phyloP scores from a whole-genome alignment of 1,140 invertebrate genomes.

The Halictus rubicundus region DNA sequence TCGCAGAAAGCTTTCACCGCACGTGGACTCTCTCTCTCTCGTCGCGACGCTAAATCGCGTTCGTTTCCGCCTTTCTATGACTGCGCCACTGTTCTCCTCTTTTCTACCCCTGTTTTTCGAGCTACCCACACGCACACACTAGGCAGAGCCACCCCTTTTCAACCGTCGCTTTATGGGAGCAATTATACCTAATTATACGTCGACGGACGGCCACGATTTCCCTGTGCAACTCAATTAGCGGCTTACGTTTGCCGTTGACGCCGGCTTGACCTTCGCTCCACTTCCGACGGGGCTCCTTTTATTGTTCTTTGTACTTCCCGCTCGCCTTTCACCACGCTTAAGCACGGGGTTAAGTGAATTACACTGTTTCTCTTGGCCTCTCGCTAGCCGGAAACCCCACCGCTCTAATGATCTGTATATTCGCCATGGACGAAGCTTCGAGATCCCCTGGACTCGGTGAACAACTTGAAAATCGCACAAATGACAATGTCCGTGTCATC shows the following conservation, averaged over 20 bases:
- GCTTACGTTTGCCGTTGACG: conserved; percentile 4
- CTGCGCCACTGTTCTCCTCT: background rate
- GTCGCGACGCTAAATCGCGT: background rate
- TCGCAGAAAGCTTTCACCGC: background rate
- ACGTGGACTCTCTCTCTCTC: too few species aligned
- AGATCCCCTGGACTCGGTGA: background rate
- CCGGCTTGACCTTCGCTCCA: conserved; percentile 1
- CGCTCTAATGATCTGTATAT: background rate
- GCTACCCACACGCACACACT: too few species aligned
- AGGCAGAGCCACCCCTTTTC: background rate
- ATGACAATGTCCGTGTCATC: too few species aligned
- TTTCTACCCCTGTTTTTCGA: too few species aligned
- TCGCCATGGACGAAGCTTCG: background rate
- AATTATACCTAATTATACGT: background rate
- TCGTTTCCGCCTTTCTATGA: background rate
- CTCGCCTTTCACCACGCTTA: background rate
- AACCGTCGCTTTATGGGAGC: background rate
- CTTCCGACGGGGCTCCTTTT: background rate
- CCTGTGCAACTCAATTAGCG: conserved; percentile 1
- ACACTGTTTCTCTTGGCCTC: background rate
- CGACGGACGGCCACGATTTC: background rate
- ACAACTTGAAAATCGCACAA: too few species aligned
- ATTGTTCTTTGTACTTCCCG: conserved; percentile 5
- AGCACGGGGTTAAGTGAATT: background rate
- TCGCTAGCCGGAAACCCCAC: background rate